Conservation (phyloP, 2,113 vertebrate species). For the Taxidea taxus region DNA sequence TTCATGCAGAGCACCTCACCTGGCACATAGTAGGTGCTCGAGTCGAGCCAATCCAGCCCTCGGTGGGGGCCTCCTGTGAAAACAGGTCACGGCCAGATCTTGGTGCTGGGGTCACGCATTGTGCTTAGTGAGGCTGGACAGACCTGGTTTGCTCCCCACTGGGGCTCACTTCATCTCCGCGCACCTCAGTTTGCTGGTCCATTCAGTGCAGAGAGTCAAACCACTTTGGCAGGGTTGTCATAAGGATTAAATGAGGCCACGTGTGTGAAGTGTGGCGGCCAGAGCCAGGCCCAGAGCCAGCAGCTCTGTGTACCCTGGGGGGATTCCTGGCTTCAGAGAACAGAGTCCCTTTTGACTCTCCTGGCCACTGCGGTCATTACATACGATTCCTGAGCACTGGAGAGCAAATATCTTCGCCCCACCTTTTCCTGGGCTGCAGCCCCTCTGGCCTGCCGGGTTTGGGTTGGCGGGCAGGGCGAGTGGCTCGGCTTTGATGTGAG, state of each 20-base stretch:
- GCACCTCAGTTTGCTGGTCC: neutral
- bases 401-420: conserved; percentile 72
- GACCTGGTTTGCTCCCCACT: neutral
- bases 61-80: neutral
- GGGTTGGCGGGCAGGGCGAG: conserved; percentile 63
- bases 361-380: conserved; percentile 71
- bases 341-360: conserved; percentile 79
- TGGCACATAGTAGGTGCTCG: neutral
- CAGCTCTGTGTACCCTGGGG: neutral
- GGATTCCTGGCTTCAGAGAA: conserved; percentile 67
- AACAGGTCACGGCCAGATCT: neutral
- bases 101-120: fast-evolving
- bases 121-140: neutral
- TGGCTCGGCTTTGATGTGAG: conserved; percentile 74
- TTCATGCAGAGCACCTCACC: neutral
- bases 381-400: conserved; percentile 70
- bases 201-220: neutral
- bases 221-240: neutral
- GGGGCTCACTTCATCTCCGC: neutral
- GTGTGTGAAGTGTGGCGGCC: neutral
- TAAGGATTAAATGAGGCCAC: neutral
- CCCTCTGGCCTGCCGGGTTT: conserved; percentile 76
- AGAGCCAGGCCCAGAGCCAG: conserved; percentile 14
- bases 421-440: conserved; percentile 77
- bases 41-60: neutral